Evolutionary conservation across 2,797 vertebrate genomes (phyloP).

Genomic region (Rachycentron canadum): DNA sequence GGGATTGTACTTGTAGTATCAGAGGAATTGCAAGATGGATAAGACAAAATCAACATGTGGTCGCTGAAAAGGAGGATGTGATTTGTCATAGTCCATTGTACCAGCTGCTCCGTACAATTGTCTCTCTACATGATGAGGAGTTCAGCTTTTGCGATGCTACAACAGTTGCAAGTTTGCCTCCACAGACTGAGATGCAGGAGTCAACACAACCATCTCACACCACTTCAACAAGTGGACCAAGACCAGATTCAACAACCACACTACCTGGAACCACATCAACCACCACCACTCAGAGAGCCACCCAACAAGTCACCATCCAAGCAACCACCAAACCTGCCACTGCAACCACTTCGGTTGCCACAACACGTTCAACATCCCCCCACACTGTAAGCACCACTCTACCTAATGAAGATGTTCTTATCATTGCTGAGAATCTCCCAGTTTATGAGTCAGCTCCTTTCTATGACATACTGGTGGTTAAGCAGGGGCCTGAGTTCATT

Average conservation of each 20-base stretch:
- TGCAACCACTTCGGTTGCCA: not conserved
- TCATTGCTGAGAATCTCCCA: not conserved
- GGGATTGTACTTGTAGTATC: slow-evolving; percentile 89
- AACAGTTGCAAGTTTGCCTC: not conserved
- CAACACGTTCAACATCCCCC: not conserved
- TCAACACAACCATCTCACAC: not conserved
- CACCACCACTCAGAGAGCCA: not conserved
- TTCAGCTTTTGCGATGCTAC: slow-evolving; percentile 59
- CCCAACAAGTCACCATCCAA: not conserved
- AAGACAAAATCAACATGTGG: slow-evolving; percentile 60
- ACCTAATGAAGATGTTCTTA: not conserved
- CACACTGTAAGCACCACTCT: not conserved
- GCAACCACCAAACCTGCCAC: not conserved
- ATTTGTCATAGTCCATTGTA: slow-evolving; percentile 68
- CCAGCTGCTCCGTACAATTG: slow-evolving; percentile 48
- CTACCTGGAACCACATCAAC: not conserved
- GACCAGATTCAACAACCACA: not conserved
- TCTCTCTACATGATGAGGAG: slow-evolving; percentile 63
- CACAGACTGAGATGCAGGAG: not conserved
- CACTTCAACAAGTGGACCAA: slow-evolving; percentile 5
- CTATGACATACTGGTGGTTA: slow-evolving; percentile 70
- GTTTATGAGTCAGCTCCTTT: slow-evolving; percentile 42
- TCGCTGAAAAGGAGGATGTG: slow-evolving; percentile 63
- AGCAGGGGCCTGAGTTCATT: slow-evolving; percentile 75
- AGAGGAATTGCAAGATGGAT: slow-evolving; percentile 87